These are phyloP conservation scores for Bathynomus jamesi DNA, from an alignment of 1,140 invertebrate species.

Conservation along the genomic window DNA sequence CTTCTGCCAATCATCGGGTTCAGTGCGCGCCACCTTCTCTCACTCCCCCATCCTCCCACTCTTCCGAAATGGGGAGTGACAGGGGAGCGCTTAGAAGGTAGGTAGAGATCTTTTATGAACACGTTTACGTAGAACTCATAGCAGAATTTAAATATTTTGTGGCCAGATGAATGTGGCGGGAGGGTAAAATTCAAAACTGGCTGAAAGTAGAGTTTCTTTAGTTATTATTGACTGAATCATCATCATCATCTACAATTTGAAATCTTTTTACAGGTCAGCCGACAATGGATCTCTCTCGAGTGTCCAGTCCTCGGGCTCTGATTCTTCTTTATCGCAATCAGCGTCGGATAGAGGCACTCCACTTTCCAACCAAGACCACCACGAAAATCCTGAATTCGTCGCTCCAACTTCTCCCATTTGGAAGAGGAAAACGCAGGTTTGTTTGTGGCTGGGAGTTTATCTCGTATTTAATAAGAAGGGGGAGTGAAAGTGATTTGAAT, in stretches of 20 bases:
- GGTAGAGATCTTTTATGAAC: no score
- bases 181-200: background rate
- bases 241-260: background rate
- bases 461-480: no score
- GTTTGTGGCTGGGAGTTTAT: no score
- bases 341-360: conserved; percentile 36
- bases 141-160: no score
- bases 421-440: conserved; percentile 54
- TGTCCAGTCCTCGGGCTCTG: conserved; percentile 65
- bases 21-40: conserved; percentile 26
- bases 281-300: conserved; percentile 61
- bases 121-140: no score
- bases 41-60: conserved; percentile 26
- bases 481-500: no score
- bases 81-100: conserved; percentile 24
- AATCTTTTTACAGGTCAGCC: conserved; percentile 17
- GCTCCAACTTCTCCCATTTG: conserved; percentile 52
- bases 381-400: conserved; percentile 32
- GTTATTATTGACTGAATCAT: no score
- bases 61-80: conserved; percentile 18
- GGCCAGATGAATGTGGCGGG: background rate
- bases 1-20: conserved; percentile 16
- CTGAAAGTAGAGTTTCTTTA: no score
- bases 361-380: conserved; percentile 26
- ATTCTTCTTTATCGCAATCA: conserved; percentile 47